These are phyloP conservation scores for Lepilemur ruficaudatus DNA, from an alignment of 2,797 vertebrate species.

Conservation along the genomic window DNA sequence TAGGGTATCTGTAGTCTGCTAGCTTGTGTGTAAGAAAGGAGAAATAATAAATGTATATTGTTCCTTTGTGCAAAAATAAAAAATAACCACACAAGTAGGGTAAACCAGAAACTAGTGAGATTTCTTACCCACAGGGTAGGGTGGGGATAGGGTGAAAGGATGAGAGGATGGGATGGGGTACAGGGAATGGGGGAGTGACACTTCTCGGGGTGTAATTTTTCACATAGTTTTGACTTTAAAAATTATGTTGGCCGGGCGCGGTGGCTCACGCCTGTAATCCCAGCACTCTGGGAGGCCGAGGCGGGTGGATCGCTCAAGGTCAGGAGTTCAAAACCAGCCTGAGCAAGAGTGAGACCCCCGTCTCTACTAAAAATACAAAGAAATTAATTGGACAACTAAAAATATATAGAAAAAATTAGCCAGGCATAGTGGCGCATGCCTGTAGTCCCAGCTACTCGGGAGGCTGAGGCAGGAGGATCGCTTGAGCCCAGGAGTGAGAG, in stretches of 20 bases:
- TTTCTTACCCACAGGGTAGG: neutral
- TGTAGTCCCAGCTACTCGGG: no score
- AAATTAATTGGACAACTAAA: no score
- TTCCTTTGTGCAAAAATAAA: conserved; percentile 5
- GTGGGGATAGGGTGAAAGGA: neutral
- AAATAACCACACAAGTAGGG: neutral
- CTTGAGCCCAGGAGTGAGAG: no score
- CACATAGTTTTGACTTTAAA: conserved; percentile 5
- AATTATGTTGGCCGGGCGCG: neutral
- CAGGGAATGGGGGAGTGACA: neutral
- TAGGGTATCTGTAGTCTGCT: neutral
- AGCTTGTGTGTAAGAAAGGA: conserved; percentile 5
- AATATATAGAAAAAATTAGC: no score
- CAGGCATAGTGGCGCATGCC: no score
- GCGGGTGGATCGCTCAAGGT: no score
- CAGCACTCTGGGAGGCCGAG: no score
- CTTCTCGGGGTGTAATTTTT: conserved; percentile 1
- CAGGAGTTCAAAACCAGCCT: no score
- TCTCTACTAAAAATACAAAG: no score
- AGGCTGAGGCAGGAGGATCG: no score
- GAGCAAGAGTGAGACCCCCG: no score
- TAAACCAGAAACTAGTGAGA: conserved; percentile 1
- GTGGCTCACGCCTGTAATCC: no score
- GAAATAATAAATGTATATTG: neutral
- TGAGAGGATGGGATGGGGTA: neutral